Base-by-base conservation (phyloP, 53 echinoderm and acorn worm species). In the Zoroaster sp. region DNA sequence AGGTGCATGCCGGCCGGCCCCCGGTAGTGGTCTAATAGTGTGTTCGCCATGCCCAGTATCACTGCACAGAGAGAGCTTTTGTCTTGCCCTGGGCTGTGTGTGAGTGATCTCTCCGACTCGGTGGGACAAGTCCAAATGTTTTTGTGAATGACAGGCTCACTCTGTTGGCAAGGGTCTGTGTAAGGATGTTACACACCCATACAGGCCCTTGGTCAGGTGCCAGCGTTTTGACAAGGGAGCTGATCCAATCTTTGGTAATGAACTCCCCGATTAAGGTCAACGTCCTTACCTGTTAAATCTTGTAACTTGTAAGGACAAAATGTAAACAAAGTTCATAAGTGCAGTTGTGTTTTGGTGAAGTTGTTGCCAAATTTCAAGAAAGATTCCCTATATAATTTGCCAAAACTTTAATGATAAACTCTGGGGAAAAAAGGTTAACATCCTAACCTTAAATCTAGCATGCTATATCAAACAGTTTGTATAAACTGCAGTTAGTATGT, bases 111-210 rank as follows among this genome's bases (percentile, higher is more conserved):
- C 42, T 82, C 42, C 40, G 17, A 25, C 25, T 31, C 28, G 28
- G 5, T 44, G 68, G 66, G 67, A 67, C 39, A 49, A 20, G 30
- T 43, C 35, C 45, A 67, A 68, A 30, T 67, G 18, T 82, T 77
- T 78, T 82, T 82, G 82, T 82, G 82, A 82, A 82, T 82, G 82
- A 82, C 82, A 66, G 68, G 21, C 28, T 25, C 23, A 54, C n/a
- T n/a, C n/a, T n/a, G n/a, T n/a, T n/a, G 23, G 23, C 23, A 59
- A 28, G 28, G 63, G 21, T 59, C 59, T 0, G 28, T 21, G 28
- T 59, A 28, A 2, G 63, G 63, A 59, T 59, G 63, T 59, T 59
- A 59, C 63, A 59, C 63, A 21, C 47, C 9, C 28, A 21, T 32
- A 35, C 8, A 35, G 36, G n/a, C 69, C 45, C 46, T 2, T 1